Evolutionary conservation across 2,113 vertebrate species (phyloP).

Genomic region (Vicugna pacos): DNA sequence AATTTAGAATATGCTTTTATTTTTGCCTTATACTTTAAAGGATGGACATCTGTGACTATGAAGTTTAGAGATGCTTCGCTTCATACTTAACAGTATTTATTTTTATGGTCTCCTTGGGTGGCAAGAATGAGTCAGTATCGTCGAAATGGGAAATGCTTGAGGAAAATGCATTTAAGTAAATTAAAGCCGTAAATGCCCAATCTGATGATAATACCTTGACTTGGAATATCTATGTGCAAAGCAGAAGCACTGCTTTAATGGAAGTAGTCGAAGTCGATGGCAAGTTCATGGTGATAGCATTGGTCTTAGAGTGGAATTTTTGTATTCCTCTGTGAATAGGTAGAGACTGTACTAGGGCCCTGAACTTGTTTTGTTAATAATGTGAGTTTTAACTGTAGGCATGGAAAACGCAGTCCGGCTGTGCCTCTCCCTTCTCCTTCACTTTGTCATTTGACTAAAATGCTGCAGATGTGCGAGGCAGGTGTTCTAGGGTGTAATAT

Average conservation of each 20-base stretch:
- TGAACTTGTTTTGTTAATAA: constrained; percentile 11
- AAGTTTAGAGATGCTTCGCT: constrained; percentile 57
- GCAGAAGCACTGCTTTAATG: neutral
- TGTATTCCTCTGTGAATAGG: neutral
- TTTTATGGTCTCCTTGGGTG: constrained; percentile 58
- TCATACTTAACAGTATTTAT: neutral
- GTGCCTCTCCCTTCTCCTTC: neutral
- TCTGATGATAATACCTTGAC: neutral
- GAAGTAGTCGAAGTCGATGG: neutral
- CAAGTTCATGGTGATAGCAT: neutral
- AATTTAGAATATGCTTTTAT: constrained; percentile 55
- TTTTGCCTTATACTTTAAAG: constrained; percentile 53
- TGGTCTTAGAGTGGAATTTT: neutral
- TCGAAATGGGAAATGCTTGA: constrained; percentile 21
- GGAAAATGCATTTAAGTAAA: constrained; percentile 47
- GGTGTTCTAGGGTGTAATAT: neutral
- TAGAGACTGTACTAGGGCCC: neutral
- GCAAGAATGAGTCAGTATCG: constrained; percentile 65
- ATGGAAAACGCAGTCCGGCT: neutral
- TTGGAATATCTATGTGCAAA: neutral
- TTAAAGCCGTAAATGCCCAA: constrained; percentile 29
- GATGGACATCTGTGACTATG: neutral
- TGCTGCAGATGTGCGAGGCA: neutral
- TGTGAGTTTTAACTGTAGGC: neutral
- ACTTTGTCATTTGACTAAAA: neutral